These are phyloP conservation scores for Ellobium chinense DNA, from an alignment of 2,888 invertebrate species.

Conservation along the genomic window DNA sequence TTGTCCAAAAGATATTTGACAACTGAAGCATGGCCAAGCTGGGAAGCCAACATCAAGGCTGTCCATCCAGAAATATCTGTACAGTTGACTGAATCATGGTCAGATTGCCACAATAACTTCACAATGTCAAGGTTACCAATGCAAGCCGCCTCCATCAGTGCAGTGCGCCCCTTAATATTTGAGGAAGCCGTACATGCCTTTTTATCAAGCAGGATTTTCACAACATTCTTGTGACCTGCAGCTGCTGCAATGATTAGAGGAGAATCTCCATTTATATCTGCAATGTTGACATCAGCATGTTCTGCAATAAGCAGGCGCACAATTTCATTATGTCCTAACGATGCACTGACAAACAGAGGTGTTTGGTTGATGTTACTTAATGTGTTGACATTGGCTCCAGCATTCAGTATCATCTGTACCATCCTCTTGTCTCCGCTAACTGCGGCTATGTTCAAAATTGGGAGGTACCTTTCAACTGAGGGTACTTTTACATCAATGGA, in stretches of 20 bases:
- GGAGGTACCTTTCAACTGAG: neutral
- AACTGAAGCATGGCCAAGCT: neutral
- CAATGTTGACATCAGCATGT: neutral
- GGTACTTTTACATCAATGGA: neutral
- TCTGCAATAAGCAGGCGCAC: neutral
- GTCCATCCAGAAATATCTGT: neutral
- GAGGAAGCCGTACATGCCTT: neutral
- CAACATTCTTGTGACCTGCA: neutral
- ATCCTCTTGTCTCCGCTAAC: neutral
- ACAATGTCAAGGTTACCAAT: neutral
- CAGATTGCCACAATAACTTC: neutral
- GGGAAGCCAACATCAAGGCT: conserved; percentile 13
- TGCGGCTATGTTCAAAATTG: neutral
- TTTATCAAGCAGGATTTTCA: neutral
- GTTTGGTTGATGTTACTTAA: neutral
- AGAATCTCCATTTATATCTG: neutral
- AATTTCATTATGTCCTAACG: neutral
- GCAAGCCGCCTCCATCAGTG: conserved; percentile 10
- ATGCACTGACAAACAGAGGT: neutral
- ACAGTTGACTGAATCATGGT: neutral
- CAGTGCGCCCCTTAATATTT: neutral
- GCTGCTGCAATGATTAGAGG: neutral
- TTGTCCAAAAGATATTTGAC: neutral
- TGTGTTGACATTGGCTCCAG: neutral
- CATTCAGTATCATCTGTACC: neutral